phyloP scores from a whole-genome alignment of 2,888 invertebrate genomes.

The Drosophila kuntzei region DNA sequence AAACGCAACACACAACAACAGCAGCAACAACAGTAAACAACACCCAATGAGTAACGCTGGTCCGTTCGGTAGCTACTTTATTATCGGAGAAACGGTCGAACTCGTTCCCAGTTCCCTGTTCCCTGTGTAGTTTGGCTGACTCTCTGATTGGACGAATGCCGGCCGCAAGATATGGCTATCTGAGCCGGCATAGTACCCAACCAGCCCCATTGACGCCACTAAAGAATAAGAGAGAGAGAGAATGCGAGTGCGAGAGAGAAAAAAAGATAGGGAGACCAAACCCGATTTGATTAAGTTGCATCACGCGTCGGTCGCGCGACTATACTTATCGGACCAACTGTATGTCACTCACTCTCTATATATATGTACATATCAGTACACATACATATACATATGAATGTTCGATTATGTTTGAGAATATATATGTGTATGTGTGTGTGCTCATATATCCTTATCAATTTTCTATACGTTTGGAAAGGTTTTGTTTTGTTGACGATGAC shows the following conservation, averaged over 20 bases:
- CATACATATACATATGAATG: conserved; percentile 10
- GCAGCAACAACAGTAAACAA: conserved; percentile 39
- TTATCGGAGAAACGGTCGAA: conserved; percentile 75
- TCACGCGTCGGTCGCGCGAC: conserved; percentile 74
- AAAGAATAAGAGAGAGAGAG: conserved; percentile 11
- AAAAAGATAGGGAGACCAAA: conserved; percentile 41
- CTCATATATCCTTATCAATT: conserved; percentile 76
- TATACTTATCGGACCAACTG: conserved; percentile 77
- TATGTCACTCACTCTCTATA: conserved; percentile 40
- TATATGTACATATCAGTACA: conserved; percentile 2
- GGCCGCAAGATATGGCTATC: conserved; percentile 75
- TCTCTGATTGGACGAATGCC: conserved; percentile 61
- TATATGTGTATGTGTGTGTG: conserved; percentile 20
- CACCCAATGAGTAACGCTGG: conserved; percentile 63
- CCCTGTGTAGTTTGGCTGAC: conserved; percentile 65
- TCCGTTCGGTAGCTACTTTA: conserved; percentile 64
- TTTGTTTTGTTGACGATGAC: conserved; percentile 60
- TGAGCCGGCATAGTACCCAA: conserved; percentile 49
- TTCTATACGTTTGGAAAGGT: conserved; percentile 62
- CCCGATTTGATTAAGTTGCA: conserved; percentile 76
- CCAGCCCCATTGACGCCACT: conserved; percentile 71
- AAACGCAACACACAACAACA: conserved; percentile 68
- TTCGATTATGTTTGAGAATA: conserved; percentile 27
- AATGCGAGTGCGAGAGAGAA: conserved; percentile 13
- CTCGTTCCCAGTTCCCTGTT: conserved; percentile 62